These are phyloP conservation scores for Strigamia crassipes DNA, from an alignment of 2,888 invertebrate genomes.

Conservation along the genomic window DNA sequence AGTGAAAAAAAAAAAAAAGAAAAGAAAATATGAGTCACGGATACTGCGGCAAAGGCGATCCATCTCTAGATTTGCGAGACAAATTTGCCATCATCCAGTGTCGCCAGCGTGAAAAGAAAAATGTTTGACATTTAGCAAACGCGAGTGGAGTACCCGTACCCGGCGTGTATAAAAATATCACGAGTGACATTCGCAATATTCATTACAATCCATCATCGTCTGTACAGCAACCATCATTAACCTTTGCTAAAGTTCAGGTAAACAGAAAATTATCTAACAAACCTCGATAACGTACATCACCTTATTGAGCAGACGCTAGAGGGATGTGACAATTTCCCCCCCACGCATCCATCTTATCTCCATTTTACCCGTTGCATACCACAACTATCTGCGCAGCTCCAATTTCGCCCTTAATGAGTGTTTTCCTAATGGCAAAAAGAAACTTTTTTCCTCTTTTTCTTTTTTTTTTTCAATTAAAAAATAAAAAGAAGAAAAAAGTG, in stretches of 20 bases:
- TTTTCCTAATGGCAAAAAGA: constrained; percentile 19
- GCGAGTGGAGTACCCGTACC: background rate
- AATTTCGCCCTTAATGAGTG: constrained; percentile 19
- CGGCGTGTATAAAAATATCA: background rate
- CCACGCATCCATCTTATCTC: constrained; percentile 28
- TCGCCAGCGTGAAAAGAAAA: background rate
- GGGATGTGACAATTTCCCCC: constrained; percentile 19
- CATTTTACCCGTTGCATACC: constrained; percentile 10
- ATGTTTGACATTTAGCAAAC: constrained; percentile 16
- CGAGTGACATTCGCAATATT: constrained; percentile 36
- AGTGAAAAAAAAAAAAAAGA: background rate
- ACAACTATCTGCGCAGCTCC: background rate
- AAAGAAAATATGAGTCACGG: constrained; percentile 27
- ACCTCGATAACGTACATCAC: background rate
- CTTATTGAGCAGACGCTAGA: constrained; percentile 19
- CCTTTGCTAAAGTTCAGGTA: constrained; percentile 35
- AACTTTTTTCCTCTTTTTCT: background rate
- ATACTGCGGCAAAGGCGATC: constrained; percentile 7
- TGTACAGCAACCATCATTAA: background rate
- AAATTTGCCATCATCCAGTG: background rate
- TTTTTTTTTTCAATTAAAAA: background rate
- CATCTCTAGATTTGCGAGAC: background rate
- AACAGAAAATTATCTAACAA: background rate
- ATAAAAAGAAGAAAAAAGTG: background rate
- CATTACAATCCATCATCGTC: constrained; percentile 44